Evolutionary conservation across 2,113 vertebrate genomes (phyloP).

Genomic region (Ailuropoda melanoleuca): DNA sequence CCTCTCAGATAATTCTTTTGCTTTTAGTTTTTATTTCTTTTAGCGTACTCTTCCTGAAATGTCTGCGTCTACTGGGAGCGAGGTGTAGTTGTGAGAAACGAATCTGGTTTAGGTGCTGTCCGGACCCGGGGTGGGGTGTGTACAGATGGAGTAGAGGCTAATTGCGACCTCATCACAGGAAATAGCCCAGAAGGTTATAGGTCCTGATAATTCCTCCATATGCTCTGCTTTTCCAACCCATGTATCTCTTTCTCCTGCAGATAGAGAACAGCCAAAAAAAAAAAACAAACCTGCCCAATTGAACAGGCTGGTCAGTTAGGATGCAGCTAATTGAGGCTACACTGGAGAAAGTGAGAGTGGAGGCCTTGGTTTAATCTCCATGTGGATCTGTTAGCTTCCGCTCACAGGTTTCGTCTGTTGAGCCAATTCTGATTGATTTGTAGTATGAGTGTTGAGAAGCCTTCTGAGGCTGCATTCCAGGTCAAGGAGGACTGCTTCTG

Average conservation of each 20-base stretch:
- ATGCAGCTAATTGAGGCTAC: background rate
- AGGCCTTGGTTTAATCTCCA: background rate
- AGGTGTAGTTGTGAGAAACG: background rate
- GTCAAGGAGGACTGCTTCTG: background rate
- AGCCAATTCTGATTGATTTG: background rate
- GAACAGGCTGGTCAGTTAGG: background rate
- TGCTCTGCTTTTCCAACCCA: rapidly evolving
- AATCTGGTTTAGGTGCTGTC: background rate
- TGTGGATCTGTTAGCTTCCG: background rate
- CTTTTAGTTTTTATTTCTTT: background rate
- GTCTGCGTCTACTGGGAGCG: background rate
- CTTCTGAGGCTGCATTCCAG: too few relatives aligned
- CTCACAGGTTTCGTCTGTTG: background rate
- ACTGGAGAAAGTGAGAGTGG: background rate
- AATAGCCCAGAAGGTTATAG: background rate
- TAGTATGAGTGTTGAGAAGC: background rate
- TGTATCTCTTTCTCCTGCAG: background rate
- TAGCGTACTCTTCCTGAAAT: background rate
- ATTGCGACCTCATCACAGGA: background rate
- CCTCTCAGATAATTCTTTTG: background rate
- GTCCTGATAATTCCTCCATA: background rate
- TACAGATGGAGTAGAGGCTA: too few relatives aligned
- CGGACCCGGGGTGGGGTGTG: background rate
- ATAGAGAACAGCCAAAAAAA: background rate
- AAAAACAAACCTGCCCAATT: background rate